Conservation (phyloP, 2,113 vertebrate species). For the Clarias magur region DNA sequence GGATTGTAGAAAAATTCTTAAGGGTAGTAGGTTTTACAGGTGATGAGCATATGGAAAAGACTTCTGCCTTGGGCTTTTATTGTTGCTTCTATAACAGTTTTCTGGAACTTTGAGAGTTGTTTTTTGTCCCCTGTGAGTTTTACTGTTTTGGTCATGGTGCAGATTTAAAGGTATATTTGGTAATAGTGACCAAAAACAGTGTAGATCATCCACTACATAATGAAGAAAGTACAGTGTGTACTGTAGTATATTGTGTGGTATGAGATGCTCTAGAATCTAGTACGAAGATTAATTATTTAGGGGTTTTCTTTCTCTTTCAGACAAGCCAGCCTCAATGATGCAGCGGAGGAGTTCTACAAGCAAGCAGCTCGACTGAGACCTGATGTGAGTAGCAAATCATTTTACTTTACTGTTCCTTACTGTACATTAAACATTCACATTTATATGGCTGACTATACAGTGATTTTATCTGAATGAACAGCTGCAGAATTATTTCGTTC, state of each 20-base stretch:
- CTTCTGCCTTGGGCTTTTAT: constrained; percentile 50
- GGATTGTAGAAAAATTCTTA: constrained; percentile 27
- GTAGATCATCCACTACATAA: background rate
- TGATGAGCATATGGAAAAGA: constrained; percentile 45
- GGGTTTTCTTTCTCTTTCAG: constrained; percentile 71
- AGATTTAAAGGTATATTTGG: background rate
- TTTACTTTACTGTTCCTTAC: background rate
- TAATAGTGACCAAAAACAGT: background rate
- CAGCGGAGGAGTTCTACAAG: constrained; percentile 92
- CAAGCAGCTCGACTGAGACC: constrained; percentile 90
- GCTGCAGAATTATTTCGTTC: constrained; percentile 56
- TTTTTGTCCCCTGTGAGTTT: background rate
- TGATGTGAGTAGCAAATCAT: constrained; percentile 82
- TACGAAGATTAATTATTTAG: background rate
- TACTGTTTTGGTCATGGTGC: background rate
- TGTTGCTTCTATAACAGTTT: constrained; percentile 40
- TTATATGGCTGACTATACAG: background rate
- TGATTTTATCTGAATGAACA: constrained; percentile 22
- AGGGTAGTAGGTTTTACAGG: constrained; percentile 32
- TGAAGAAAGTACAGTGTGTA: background rate
- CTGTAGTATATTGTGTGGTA: background rate
- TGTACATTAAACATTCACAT: background rate
- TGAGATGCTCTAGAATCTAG: background rate
- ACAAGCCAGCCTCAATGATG: constrained; percentile 95
- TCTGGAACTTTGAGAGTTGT: constrained; percentile 15